Base-by-base conservation (phyloP, 2,113 vertebrate species). In the Alosa alosa region DNA sequence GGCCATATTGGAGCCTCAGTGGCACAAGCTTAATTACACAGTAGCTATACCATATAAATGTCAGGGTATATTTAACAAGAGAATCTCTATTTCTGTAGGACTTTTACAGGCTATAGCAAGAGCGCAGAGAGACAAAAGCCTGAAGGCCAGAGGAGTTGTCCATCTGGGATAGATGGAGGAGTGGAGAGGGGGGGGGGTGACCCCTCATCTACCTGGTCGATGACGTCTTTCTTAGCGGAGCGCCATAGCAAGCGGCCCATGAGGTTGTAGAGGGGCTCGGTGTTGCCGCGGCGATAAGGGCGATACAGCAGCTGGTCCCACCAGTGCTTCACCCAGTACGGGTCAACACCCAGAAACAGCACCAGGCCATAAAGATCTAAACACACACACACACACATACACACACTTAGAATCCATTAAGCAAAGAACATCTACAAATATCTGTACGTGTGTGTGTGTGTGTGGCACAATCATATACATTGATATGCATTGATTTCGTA, bases 311-410 rank as follows among this genome's bases (percentile, higher is more conserved):
- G 96, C 44, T 96, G 97, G 88, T 97, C 94, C 98, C 98, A 99
- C 98, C 98, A 99, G 85, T 97, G 96, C 87, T 97, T 99, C 13
- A 99, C 96, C 96, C 97, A 99, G 91, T 97, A 99, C 49, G 98
- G 98, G 88, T 99, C 98, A n/a, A 97, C 93, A 86, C 98, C 97
- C 87, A 99, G 93, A 86, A 99, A 99, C 87, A 99, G 96, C 36
- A 99, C 95, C 50, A 99, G 95, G 50, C 98, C 98, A 85, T 97
- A 99, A 17, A 99, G 93, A 94, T 99, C 98, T 99, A 89, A 87
- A 85, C 25, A 36, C 64, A 84, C 68, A 91, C 86, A 91, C 86
- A 92, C 10, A 86, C 46, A 78, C 82, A 60, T 41, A 84, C 25
- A n/a, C 41, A 47, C 22, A 8, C 9, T 15, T 52, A 52, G 15